Evolutionary conservation across 2,797 vertebrate species (phyloP).

Genomic region (Pogonophryne albipinna): DNA sequence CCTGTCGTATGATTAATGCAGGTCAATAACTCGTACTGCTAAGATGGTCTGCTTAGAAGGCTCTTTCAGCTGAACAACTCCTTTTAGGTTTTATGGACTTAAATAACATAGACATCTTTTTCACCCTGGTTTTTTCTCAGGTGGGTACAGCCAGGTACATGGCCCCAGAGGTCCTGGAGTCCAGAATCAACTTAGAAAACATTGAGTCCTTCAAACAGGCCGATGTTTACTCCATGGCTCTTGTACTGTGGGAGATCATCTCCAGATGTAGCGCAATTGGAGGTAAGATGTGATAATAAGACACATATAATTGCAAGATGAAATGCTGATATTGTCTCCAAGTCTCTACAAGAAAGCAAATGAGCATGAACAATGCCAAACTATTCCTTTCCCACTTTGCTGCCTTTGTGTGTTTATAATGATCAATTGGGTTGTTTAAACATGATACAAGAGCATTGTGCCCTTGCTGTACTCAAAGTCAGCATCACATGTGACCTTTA

Average conservation of each 20-base stretch:
- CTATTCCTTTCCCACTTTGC: not conserved
- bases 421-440: slow-evolving; percentile 5
- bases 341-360: not conserved
- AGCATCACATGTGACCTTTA: slow-evolving; percentile 48
- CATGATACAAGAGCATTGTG: not conserved
- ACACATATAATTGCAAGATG: not conserved
- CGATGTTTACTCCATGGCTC: slow-evolving; percentile 97
- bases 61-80: not conserved
- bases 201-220: slow-evolving; percentile 98
- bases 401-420: not conserved
- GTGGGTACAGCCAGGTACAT: slow-evolving; percentile 98
- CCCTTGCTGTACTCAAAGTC: not conserved
- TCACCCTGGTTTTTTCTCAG: slow-evolving; percentile 70
- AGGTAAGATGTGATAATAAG: slow-evolving; percentile 82
- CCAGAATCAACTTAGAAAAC: slow-evolving; percentile 96
- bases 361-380: not conserved
- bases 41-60: not conserved
- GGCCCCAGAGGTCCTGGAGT: slow-evolving; percentile 97
- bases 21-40: slow-evolving; percentile 7
- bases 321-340: not conserved
- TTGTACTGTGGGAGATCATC: slow-evolving; percentile 97
- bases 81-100: not conserved
- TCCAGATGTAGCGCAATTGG: slow-evolving; percentile 93
- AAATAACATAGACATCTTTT: not conserved
- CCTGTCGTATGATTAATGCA: slow-evolving; percentile 21